A percentile compares a stretch with the other conserved stretches of the same genome.
Conservation (phyloP, 2,888 invertebrate genomes). For the Nymphalis urticae region DNA sequence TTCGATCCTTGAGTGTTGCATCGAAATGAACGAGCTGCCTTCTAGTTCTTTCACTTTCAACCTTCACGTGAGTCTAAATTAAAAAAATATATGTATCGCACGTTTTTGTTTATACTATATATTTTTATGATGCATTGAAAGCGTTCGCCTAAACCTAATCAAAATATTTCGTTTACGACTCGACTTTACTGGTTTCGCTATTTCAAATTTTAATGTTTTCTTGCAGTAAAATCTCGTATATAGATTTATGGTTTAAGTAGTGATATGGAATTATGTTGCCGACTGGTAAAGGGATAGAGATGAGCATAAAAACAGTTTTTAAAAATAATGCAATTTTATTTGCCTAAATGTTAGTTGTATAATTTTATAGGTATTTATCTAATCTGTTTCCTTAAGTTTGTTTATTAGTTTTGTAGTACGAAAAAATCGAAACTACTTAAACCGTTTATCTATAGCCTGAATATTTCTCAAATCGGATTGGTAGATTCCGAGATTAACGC, state of each 20-base stretch:
- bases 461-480: too few relatives aligned
- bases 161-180: slow-evolving; percentile 68
- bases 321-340: too few relatives aligned
- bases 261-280: neutral
- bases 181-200: slow-evolving; percentile 56
- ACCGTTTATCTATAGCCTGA: too few relatives aligned
- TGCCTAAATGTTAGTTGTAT: too few relatives aligned
- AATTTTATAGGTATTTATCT: too few relatives aligned
- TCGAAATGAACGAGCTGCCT: slow-evolving; percentile 31
- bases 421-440: too few relatives aligned
- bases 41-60: slow-evolving; percentile 37
- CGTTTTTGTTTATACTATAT: slow-evolving; percentile 18
- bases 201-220: slow-evolving; percentile 53
- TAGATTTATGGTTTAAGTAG: slow-evolving; percentile 7
- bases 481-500: too few relatives aligned
- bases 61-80: slow-evolving; percentile 22
- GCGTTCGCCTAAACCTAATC: slow-evolving; percentile 53
- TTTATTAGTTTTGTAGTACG: too few relatives aligned
- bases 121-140: slow-evolving; percentile 24
- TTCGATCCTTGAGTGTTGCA: slow-evolving; percentile 35
- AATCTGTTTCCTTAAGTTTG: too few relatives aligned
- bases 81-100: slow-evolving; percentile 13
- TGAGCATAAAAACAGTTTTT: neutral
- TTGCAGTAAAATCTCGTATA: slow-evolving; percentile 16
- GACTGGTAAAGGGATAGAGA: neutral